Conservation (phyloP, 2,888 invertebrate genomes). For the Parnassius mnemosyne region DNA sequence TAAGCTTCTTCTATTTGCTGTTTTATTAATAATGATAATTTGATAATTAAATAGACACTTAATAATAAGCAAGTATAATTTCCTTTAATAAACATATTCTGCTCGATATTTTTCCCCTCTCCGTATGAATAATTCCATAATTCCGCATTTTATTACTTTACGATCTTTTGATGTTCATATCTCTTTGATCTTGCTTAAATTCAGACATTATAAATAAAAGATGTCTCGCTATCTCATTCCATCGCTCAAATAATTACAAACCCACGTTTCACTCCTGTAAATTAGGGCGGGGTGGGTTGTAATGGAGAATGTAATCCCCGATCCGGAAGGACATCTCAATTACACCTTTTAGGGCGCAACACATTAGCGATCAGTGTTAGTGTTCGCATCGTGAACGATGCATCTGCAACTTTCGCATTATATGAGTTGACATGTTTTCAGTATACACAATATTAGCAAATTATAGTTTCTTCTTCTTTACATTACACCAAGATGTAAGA, state of each 20-base stretch:
- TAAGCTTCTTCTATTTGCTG: too few relatives aligned
- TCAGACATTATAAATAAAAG: constrained; percentile 28
- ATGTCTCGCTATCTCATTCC: constrained; percentile 16
- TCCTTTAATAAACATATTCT: neutral
- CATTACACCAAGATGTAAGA: too few relatives aligned
- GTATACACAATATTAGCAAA: too few relatives aligned
- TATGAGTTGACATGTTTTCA: too few relatives aligned
- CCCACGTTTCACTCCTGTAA: constrained; percentile 7
- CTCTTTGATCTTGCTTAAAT: constrained; percentile 26
- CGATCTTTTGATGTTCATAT: constrained; percentile 22
- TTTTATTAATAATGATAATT: too few relatives aligned
- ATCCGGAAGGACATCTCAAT: constrained; percentile 16
- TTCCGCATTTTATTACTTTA: constrained; percentile 21
- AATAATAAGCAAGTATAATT: too few relatives aligned
- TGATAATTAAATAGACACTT: too few relatives aligned
- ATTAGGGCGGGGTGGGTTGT: constrained; percentile 15
- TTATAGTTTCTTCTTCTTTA: too few relatives aligned
- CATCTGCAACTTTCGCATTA: neutral
- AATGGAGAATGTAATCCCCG: constrained; percentile 17
- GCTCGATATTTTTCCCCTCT: neutral
- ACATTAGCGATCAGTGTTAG: constrained; percentile 1
- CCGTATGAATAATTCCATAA: constrained; percentile 25
- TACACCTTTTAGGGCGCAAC: constrained; percentile 12
- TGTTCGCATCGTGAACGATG: neutral
- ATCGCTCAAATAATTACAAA: neutral